These are phyloP conservation scores for Hydrotaea diabolus DNA, from an alignment of 2,888 invertebrate genomes.

Conservation along the genomic window DNA sequence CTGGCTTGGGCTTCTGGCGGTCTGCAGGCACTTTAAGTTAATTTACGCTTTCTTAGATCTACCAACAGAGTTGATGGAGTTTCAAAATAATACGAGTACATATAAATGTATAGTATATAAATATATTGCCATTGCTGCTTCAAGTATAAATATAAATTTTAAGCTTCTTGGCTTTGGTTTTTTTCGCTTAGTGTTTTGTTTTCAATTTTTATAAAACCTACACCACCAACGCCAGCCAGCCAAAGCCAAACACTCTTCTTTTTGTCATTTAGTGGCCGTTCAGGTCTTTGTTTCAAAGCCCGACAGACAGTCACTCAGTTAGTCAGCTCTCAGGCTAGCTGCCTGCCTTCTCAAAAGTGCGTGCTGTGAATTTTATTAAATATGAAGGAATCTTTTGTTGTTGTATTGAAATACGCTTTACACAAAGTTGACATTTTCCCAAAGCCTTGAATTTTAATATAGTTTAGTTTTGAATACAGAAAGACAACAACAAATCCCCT, in stretches of 20 bases:
- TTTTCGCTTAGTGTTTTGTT: not conserved
- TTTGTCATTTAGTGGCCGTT: not conserved
- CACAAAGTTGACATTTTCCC: conserved; percentile 62
- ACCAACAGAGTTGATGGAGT: conserved; percentile 17
- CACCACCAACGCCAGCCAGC: no score
- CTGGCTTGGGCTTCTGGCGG: conserved; percentile 42
- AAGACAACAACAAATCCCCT: not conserved
- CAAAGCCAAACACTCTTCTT: conserved; percentile 9
- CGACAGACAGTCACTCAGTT: not conserved
- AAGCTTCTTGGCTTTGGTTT: conserved; percentile 37
- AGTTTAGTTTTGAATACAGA: conserved; percentile 45
- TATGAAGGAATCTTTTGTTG: conserved; percentile 55
- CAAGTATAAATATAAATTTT: conserved; percentile 31
- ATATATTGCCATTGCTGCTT: not conserved
- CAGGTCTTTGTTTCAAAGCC: conserved; percentile 15
- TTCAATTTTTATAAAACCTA: conserved; percentile 13
- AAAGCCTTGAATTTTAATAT: conserved; percentile 67
- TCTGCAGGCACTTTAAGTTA: conserved; percentile 38
- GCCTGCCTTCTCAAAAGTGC: conserved; percentile 59
- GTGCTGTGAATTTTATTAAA: conserved; percentile 73
- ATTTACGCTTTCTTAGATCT: conserved; percentile 50
- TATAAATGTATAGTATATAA: no score
- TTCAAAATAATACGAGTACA: conserved; percentile 22
- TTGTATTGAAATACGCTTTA: conserved; percentile 12
- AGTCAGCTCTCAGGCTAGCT: not conserved